These are phyloP conservation scores for Tenrec ecaudatus DNA, from an alignment of 2,113 vertebrate genomes.

Conservation along the genomic window DNA sequence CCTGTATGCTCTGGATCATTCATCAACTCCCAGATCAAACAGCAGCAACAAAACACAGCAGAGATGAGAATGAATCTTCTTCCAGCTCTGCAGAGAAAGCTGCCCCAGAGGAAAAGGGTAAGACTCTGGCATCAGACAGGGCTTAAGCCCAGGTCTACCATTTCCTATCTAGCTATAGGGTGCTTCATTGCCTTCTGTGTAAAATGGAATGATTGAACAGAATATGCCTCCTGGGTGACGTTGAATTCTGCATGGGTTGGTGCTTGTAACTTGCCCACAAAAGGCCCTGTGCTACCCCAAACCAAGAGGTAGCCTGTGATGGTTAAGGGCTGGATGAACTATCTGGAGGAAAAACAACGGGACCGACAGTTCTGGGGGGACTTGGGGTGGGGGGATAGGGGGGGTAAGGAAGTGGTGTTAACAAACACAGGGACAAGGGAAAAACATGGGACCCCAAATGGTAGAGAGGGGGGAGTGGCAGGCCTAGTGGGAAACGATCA, in stretches of 20 bases:
- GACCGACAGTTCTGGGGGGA: too few relatives aligned
- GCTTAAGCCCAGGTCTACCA: not conserved
- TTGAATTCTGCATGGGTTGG: not conserved
- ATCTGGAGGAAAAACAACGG: too few relatives aligned
- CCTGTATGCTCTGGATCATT: not conserved
- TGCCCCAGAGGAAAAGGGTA: not conserved
- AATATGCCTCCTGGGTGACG: not conserved
- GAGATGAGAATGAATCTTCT: not conserved
- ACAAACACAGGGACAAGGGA: too few relatives aligned
- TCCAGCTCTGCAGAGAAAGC: not conserved
- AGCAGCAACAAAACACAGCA: not conserved
- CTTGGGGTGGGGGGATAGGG: too few relatives aligned
- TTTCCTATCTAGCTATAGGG: not conserved
- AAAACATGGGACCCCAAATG: too few relatives aligned
- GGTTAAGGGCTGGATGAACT: too few relatives aligned
- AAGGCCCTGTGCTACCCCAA: not conserved
- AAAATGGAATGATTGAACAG: not conserved
- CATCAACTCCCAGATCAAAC: not conserved
- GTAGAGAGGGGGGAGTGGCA: too few relatives aligned
- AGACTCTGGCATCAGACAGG: not conserved
- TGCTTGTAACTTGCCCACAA: not conserved
- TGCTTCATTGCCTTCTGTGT: not conserved
- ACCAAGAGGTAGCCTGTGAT: too few relatives aligned
- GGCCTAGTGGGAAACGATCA: too few relatives aligned
- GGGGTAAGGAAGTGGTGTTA: too few relatives aligned